phyloP scores from a whole-genome alignment of 64 coral and sea anemone species.

The Actinia equina region DNA sequence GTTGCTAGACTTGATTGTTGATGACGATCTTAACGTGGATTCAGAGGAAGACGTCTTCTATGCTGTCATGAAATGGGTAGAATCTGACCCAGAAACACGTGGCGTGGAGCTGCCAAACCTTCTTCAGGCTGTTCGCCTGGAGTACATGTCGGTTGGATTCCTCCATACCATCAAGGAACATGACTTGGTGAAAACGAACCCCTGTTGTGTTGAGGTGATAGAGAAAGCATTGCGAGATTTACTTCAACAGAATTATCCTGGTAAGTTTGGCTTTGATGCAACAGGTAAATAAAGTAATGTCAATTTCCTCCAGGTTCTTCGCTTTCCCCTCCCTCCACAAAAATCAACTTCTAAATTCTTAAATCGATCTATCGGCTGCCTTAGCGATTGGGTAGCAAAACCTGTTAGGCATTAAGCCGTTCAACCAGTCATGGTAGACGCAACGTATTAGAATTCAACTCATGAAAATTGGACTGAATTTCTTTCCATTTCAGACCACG shows the following conservation, averaged over 20 bases:
- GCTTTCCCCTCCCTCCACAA: no score
- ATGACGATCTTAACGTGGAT: conserved; percentile 13
- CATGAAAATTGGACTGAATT: no score
- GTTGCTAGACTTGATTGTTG: conserved; percentile 12
- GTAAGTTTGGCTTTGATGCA: no score
- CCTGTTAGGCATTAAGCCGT: no score
- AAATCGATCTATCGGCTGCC: no score
- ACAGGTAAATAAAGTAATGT: no score
- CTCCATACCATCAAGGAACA: neutral
- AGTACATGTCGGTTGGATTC: neutral
- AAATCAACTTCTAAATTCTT: no score
- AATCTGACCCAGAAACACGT: conserved; percentile 13
- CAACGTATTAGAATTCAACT: no score
- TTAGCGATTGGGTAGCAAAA: no score
- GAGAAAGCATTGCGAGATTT: neutral
- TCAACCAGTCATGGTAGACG: no score
- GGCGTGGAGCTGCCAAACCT: neutral
- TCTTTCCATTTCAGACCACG: no score
- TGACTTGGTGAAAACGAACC: neutral
- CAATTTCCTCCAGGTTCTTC: no score
- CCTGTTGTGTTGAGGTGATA: conserved; percentile 7
- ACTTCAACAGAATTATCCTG: neutral
- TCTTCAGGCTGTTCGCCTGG: conserved; percentile 26
- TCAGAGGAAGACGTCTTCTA: conserved; percentile 44
- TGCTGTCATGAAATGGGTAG: conserved; percentile 34